Evolutionary conservation across 2,888 invertebrate species (phyloP), one percentile per base, ranked within the genome.

Genomic region (Elegia similella): DNA sequence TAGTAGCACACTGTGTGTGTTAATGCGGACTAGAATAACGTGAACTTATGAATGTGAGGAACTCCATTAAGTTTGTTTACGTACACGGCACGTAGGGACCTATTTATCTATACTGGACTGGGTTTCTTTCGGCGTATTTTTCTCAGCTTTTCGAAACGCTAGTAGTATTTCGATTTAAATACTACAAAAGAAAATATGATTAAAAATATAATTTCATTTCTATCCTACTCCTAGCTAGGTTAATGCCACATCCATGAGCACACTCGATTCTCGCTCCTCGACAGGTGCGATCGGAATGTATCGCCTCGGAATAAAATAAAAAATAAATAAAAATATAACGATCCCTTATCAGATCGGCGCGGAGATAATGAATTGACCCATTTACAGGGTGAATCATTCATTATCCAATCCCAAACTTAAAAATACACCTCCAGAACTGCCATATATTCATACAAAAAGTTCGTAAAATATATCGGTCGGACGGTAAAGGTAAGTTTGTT

Each of bases 301-400:
- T 76, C 78, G 74, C 75, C 76, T 68, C 68, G 72, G 69, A 68
- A 69, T 70, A 69, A 79, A 80, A 70, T 73, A 76, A 76, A 77
- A 82, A 69, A 69, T 67, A 72, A 71, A 75, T 74, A 75, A 75
- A 82, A 76, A 82, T 80, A 84, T 80, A 78, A 80, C 76, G 80
- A 82, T 78, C 75, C 76, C 76, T 84, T 89, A 90, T 89, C 89
- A 84, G 89, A 87, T 87, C 76, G 82, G 81, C 72, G 73, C 72
- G 65, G 63, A 72, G 86, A 90, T 89, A 88, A 88, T 84, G 83
- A 80, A 87, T 85, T 86, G 88, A 86, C 83, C 88, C 89, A 88
- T 88, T 89, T 86, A 82, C 73, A 70, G 73, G 74, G 79, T 85
- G 86, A 85, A 84, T 88, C 88, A 85, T 82, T 84, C 78, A 82